Percentiles rank a stretch among this genome's conserved stretches.
phyloP scores from a whole-genome alignment of 2,888 invertebrate genomes.

The Oligia latruncula region DNA sequence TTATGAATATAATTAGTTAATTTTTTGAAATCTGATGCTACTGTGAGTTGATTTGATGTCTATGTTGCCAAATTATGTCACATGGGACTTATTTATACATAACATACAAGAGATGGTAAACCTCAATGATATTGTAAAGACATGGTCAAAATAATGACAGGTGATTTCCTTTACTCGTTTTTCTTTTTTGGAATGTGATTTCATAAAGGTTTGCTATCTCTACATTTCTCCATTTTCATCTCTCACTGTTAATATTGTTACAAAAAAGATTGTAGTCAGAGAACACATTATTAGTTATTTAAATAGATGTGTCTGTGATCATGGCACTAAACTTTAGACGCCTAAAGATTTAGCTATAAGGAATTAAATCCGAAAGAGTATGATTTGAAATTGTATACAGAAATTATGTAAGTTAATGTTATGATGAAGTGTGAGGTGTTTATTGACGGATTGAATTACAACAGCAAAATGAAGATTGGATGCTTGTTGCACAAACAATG shows the following conservation, averaged over 20 bases:
- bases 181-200: neutral
- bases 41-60: constrained; percentile 39
- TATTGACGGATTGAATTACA: constrained; percentile 6
- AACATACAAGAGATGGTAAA: constrained; percentile 9
- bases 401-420: constrained; percentile 42
- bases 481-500: neutral
- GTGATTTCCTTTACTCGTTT: neutral
- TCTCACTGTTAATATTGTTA: constrained; percentile 21
- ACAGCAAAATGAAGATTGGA: neutral
- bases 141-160: neutral
- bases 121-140: constrained; percentile 8
- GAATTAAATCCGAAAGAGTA: constrained; percentile 36
- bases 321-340: constrained; percentile 60
- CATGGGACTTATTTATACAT: constrained; percentile 13
- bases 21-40: constrained; percentile 51
- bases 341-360: constrained; percentile 57
- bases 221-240: constrained; percentile 1
- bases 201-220: constrained; percentile 15
- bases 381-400: constrained; percentile 47
- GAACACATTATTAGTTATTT: constrained; percentile 27
- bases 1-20: constrained; percentile 63
- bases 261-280: constrained; percentile 36
- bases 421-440: constrained; percentile 7
- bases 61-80: constrained; percentile 52
- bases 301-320: constrained; percentile 56